Evolutionary conservation across 37 sponge, comb jelly and placozoan species (phyloP), one percentile per base, ranked within the genome.

Genomic region (Ianthella basta): DNA sequence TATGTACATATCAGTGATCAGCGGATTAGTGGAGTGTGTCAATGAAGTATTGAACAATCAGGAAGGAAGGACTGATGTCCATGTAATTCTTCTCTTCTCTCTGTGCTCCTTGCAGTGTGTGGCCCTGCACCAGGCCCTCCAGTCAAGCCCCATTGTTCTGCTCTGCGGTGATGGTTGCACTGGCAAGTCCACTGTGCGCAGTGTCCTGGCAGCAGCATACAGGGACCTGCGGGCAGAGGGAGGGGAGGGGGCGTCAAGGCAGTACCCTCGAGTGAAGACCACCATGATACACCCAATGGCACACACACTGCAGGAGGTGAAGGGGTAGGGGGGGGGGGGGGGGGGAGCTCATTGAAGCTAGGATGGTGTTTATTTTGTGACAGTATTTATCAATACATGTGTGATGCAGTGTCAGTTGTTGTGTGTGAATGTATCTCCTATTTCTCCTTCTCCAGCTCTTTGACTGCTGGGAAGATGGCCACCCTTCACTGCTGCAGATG

Each of bases 271-370:
- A 55, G 66, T 88, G 14, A 55, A 88, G n/a, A 82, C 77, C 1
- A 67, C 41, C 34, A 59, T 75, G 6, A 27, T 93, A 32, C 90
- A 89, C 70, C 78, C 87, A 18, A 82, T 82, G 59, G 86, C 75
- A 19, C 82, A 93, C 61, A 80, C 88, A 13, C 29, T 65, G 35
- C 79, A 87, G 40, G 85, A 93, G 85, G 94, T 93, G 35, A n/a
- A n/a, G n/a, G n/a, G 39, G 75, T 60, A 16, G 55, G 33, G 33
- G 15, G 50, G 3, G 50, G 6, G 50, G 50, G 3, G 50, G 8
- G 50, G 8, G 6, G 8, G 50, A 10, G 6, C 8, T 3, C 6
- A 44, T 8, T 44, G 50, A 10, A 8, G n/a, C n/a, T 44, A 44
- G 6, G 50, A 44, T 44, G 50, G 8, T 44, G 50, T 44, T 44